Conservation (phyloP, 2,113 vertebrate genomes). For the Electrona antarctica region DNA sequence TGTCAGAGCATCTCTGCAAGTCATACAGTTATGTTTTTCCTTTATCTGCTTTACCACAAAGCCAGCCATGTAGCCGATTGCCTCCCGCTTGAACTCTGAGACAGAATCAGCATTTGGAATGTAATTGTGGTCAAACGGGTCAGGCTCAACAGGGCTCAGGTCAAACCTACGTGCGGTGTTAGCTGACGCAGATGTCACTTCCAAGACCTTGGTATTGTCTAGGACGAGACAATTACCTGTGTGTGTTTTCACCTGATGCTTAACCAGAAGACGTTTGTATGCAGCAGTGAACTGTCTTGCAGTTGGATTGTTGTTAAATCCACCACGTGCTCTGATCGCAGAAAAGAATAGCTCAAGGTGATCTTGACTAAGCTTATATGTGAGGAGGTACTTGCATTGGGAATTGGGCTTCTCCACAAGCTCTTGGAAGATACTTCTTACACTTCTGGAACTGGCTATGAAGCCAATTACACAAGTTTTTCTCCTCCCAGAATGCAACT, state of each 20-base stretch:
- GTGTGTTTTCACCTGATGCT: neutral
- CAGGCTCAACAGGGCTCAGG: conserved; percentile 5
- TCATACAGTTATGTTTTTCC: neutral
- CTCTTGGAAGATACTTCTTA: conserved; percentile 7
- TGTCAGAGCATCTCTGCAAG: neutral
- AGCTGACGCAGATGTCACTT: conserved; percentile 15
- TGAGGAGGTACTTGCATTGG: conserved; percentile 22
- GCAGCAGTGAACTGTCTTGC: conserved; percentile 16
- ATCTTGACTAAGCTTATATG: conserved; percentile 28
- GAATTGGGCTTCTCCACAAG: conserved; percentile 18
- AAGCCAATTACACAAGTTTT: too few species aligned
- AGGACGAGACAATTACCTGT: conserved; percentile 18
- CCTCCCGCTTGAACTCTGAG: too few species aligned
- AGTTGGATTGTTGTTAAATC: conserved; percentile 20
- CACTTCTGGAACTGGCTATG: neutral
- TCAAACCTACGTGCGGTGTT: conserved; percentile 17
- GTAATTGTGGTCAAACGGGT: neutral
- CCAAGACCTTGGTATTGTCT: conserved; percentile 9
- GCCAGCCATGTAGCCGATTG: too few species aligned
- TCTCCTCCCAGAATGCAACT: too few species aligned
- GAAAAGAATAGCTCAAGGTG: conserved; percentile 31
- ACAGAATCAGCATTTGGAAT: too few species aligned
- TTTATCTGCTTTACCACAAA: neutral
- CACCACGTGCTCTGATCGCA: conserved; percentile 14
- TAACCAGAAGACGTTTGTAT: conserved; percentile 13